Percentiles rank a stretch among this genome's conserved stretches.
Evolutionary conservation across 2,797 vertebrate genomes (phyloP).

Genomic region (Cirrhinus molitorella): DNA sequence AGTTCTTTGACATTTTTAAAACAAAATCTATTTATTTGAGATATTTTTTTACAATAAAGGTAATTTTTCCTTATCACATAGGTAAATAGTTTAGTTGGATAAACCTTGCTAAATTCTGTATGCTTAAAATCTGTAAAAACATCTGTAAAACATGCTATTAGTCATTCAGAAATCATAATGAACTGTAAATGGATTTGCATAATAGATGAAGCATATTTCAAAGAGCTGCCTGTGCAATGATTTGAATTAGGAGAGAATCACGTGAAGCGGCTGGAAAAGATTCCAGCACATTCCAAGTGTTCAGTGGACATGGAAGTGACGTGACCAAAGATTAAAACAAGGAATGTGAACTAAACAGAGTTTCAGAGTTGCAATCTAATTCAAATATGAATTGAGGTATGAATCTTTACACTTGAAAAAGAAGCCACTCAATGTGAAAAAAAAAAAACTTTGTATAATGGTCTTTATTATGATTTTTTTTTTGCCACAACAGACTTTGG

Average conservation of each 20-base stretch:
- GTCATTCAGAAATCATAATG: background rate
- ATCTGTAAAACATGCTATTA: background rate
- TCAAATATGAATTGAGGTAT: background rate
- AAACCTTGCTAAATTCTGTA: background rate
- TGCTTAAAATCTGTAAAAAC: background rate
- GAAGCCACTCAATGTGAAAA: background rate
- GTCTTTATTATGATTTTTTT: constrained; percentile 47
- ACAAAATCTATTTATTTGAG: background rate
- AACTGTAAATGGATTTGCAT: background rate
- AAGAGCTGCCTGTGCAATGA: background rate
- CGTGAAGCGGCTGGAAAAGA: background rate
- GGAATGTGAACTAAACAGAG: constrained; percentile 7
- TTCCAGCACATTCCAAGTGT: constrained; percentile 28
- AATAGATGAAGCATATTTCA: background rate
- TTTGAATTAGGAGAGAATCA: background rate
- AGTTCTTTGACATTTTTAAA: background rate
- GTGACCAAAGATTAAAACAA: background rate
- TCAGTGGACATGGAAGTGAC: background rate
- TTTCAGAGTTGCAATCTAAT: background rate
- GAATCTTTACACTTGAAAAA: background rate
- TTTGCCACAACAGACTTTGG: constrained; percentile 13
- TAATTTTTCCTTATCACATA: background rate
- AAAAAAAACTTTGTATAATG: background rate
- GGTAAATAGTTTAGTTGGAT: background rate
- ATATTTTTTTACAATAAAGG: background rate